phyloP scores from a whole-genome alignment of 2,888 invertebrate genomes.

The Aspidiotus rigidus region DNA sequence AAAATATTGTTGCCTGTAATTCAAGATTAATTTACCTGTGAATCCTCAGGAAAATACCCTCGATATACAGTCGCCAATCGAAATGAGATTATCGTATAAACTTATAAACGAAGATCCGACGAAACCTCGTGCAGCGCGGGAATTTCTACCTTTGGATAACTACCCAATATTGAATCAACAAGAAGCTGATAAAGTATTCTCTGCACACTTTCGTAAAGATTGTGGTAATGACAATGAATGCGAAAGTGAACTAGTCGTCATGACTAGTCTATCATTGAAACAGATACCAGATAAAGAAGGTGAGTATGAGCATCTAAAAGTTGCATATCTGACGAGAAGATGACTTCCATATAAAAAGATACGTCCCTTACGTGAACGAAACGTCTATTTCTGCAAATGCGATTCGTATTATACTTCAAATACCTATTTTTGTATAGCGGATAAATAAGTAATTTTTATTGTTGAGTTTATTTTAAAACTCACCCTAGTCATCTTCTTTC shows the following conservation, averaged over 20 bases:
- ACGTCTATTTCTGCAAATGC: no score
- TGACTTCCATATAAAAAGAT: no score
- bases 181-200: slow-evolving; percentile 66
- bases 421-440: no score
- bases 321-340: no score
- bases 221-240: slow-evolving; percentile 83
- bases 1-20: background rate
- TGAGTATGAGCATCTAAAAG: no score
- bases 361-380: no score
- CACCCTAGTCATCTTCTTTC: no score
- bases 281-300: background rate
- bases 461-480: no score
- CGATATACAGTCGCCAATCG: slow-evolving; percentile 80
- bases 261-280: slow-evolving; percentile 35
- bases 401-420: no score
- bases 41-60: slow-evolving; percentile 59
- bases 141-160: slow-evolving; percentile 60
- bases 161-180: slow-evolving; percentile 85
- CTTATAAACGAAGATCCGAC: slow-evolving; percentile 60
- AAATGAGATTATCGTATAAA: slow-evolving; percentile 66
- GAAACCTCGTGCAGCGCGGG: slow-evolving; percentile 46
- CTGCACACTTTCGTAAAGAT: slow-evolving; percentile 81
- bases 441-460: no score
- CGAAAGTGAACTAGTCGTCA: slow-evolving; percentile 65
- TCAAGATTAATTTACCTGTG: background rate